Evolutionary conservation across 2,113 vertebrate species (phyloP).

Genomic region (Campylomormyrus numenius): DNA sequence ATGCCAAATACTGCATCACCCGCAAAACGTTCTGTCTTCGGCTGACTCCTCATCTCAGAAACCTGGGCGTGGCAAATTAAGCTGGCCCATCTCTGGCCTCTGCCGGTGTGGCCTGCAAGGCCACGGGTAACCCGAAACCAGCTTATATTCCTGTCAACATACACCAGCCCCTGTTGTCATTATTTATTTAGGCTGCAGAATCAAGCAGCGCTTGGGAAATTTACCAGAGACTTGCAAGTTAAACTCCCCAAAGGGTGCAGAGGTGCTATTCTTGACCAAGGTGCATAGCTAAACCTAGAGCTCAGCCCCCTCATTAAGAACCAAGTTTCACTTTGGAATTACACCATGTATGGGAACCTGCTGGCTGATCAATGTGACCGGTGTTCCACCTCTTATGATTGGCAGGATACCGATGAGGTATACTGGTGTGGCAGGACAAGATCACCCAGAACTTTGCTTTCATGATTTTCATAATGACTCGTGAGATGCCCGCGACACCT

Average conservation of each 20-base stretch:
- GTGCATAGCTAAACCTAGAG: not conserved
- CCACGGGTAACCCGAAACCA: not conserved
- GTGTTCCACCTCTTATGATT: not conserved
- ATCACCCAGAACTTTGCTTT: not conserved
- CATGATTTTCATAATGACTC: not conserved
- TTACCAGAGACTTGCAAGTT: not conserved
- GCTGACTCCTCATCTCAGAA: not conserved
- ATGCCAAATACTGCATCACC: not conserved
- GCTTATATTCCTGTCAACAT: not conserved
- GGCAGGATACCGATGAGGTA: not conserved
- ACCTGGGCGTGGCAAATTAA: not conserved
- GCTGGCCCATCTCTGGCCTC: not conserved
- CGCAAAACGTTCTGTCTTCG: not conserved
- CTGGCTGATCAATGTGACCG: not conserved
- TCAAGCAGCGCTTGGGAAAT: not conserved
- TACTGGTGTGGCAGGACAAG: not conserved
- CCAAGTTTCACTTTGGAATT: not conserved
- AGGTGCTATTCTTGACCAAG: not conserved
- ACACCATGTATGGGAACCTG: not conserved
- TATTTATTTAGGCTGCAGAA: constrained; percentile 8
- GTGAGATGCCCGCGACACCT: not conserved
- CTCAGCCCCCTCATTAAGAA: not conserved
- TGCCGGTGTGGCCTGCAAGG: not conserved
- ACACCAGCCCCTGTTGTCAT: not conserved
- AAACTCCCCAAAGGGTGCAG: not conserved